phyloP scores from a whole-genome alignment of 2,113 vertebrate genomes.

The Tragelaphus strepsiceros region DNA sequence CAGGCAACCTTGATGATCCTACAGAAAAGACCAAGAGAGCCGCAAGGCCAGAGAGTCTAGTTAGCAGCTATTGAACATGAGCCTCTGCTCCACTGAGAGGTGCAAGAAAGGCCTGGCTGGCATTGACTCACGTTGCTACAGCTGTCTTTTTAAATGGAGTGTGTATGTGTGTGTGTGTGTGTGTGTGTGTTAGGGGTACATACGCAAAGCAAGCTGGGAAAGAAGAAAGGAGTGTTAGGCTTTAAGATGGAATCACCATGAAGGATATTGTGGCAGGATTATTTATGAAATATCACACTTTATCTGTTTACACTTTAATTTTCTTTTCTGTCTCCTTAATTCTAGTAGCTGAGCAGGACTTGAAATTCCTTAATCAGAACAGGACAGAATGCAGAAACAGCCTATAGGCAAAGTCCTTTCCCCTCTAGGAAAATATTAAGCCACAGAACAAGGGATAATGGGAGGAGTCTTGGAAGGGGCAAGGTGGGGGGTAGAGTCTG shows the following conservation, averaged over 20 bases:
- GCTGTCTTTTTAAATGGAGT: not conserved
- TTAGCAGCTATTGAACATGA: slow-evolving; percentile 45
- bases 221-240: not conserved
- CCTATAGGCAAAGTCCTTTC: not conserved
- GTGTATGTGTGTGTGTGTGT: not conserved
- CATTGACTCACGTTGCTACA: not conserved
- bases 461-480: not conserved
- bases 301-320: not conserved
- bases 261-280: not conserved
- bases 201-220: not conserved
- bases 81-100: not conserved
- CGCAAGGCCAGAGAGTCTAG: not conserved
- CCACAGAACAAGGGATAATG: not conserved
- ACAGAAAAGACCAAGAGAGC: slow-evolving; percentile 21
- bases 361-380: not conserved
- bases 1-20: slow-evolving; percentile 59
- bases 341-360: not conserved
- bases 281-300: not conserved
- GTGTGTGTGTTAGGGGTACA: not conserved
- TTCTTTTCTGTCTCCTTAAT: not conserved
- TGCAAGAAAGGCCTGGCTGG: slow-evolving; percentile 4
- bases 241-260: not conserved
- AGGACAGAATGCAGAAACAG: not conserved
- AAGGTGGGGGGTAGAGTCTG: not conserved
- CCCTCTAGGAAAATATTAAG: not conserved